Evolutionary conservation across 2,797 vertebrate genomes (phyloP).

Genomic region (Danio aesculapii): DNA sequence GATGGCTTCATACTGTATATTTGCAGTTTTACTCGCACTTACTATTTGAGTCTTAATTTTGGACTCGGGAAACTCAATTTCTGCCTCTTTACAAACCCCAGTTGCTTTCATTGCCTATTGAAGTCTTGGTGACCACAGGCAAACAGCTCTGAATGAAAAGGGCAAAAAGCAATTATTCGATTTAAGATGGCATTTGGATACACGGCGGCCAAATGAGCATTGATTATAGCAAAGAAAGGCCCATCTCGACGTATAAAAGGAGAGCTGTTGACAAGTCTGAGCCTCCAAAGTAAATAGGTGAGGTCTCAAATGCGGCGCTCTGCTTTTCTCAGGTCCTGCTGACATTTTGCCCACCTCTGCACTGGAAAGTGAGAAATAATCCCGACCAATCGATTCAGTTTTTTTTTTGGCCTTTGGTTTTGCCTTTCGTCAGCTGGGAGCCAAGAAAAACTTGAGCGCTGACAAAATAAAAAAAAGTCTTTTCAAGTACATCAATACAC

Average conservation of each 20-base stretch:
- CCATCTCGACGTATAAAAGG: background rate
- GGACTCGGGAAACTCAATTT: no score
- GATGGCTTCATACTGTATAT: no score
- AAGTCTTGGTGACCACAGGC: conserved; percentile 15
- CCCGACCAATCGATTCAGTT: conserved; percentile 40
- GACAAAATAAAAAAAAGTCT: background rate
- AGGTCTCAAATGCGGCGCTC: conserved; percentile 9
- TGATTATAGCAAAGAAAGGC: conserved; percentile 34
- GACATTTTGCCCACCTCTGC: conserved; percentile 38
- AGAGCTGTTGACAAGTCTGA: conserved; percentile 22
- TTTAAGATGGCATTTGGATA: conserved; percentile 50
- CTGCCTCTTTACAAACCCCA: background rate
- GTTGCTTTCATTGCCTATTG: conserved; percentile 30
- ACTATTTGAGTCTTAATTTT: no score
- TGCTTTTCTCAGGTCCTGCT: conserved; percentile 21
- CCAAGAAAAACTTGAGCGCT: background rate
- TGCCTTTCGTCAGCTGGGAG: conserved; percentile 13
- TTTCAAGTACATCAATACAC: conserved; percentile 37
- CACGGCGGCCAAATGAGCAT: conserved; percentile 47
- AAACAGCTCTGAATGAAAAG: conserved; percentile 30
- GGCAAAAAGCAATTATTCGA: conserved; percentile 44
- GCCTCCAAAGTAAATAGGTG: conserved; percentile 28
- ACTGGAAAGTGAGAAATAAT: conserved; percentile 38
- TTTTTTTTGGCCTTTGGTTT: background rate
- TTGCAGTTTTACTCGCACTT: no score